Evolutionary conservation across 2,797 vertebrate genomes (phyloP), one percentile per base, ranked within the genome.

Genomic region (Rhinogobio ventralis): DNA sequence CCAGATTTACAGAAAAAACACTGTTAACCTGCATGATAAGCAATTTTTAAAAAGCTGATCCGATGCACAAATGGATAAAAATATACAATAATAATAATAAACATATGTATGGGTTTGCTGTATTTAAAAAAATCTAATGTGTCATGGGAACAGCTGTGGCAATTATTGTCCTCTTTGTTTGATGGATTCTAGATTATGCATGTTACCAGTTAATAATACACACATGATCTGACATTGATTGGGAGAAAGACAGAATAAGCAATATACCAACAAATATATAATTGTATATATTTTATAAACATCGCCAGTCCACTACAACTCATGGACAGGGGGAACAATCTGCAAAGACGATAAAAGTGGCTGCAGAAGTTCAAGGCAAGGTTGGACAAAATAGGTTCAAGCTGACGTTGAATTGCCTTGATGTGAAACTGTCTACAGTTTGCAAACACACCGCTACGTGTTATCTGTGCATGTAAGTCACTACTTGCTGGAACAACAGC

Each of bases 1-100:
- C 87, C 92, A 93, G 86, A 90, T 92, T 91, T 92, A 92, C 90
- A 93, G 92, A 94, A 91, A 17, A 94, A 94, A 95, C 91, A 93
- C 93, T 88, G 89, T 93, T 94, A 93, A 88, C 92, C 88, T 91
- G 91, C 89, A 85, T 90, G 92, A 93, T 92, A 92, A 87, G 92
- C 91, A 93, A 85, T 91, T 90, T 85, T 90, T 28, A 33, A 90
- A 85, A 76, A 89, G 84, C 90, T 92, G 91, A 91, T 93, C 89
- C 85, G 90, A 87, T 91, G 91, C 88, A 92, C 89, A 90, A 87
- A 84, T 45, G 51, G 79, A 13, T 76, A 86, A 89, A 86, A 90
- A 94, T 88, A 94, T 88, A 62, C 25, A 89, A 84, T 85, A 86
- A 77, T 62, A 91, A 83, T 64, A 89, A 86, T 74, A 75, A 69